Evolutionary conservation across 2,113 vertebrate genomes (phyloP), one percentile per base, ranked within the genome.

Genomic region (Aleadryas rufinucha): DNA sequence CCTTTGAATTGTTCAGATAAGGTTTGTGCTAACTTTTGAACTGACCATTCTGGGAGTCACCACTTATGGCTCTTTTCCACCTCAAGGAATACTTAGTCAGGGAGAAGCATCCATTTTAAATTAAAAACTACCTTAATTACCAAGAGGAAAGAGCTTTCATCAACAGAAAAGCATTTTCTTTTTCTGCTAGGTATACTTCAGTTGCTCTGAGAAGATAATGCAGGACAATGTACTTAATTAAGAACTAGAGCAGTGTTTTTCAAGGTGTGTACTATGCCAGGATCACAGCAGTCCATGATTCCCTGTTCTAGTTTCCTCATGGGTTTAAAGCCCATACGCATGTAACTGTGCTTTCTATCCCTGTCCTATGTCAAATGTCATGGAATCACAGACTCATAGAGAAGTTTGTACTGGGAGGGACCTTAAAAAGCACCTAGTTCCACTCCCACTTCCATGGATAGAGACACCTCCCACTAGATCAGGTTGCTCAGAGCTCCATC

Each of bases 371-470:
- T 45, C 33, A 66, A 30, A 89, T 39, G 11, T 24, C 39, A 52
- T 52, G 10, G 23, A 59, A 41, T 44, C 28, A 23, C 11, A 59
- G 16, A 33, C 17, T 59, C 23, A 18, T 12, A 37, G 13, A 2
- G 4, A 4, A 9, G 10, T 52, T 65, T 66, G 10, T 27, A 5
- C 45, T 52, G 24, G 28, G 59, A 74, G 8, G 4, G 23, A 26
- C 6, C 16, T 64, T 20, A 28, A 65, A 59, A 16, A 24, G 3
- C 7, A n/a, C 28, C 37, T 16, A 10, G 13, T 59, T 52, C 19
- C 33, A 52, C 13, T 1, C 3, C 1, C 4, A 0, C 7, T 39
- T 31, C 16, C 33, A 24, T 14, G 27, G 16, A 7, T 13, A 30
- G 19, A 52, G 23, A 19, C 18, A 20, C 13, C 22, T 44, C 8